Percentiles rank a stretch among this genome's conserved stretches.
phyloP scores from a whole-genome alignment of 1,140 invertebrate species.

The Aphidius gifuensis region DNA sequence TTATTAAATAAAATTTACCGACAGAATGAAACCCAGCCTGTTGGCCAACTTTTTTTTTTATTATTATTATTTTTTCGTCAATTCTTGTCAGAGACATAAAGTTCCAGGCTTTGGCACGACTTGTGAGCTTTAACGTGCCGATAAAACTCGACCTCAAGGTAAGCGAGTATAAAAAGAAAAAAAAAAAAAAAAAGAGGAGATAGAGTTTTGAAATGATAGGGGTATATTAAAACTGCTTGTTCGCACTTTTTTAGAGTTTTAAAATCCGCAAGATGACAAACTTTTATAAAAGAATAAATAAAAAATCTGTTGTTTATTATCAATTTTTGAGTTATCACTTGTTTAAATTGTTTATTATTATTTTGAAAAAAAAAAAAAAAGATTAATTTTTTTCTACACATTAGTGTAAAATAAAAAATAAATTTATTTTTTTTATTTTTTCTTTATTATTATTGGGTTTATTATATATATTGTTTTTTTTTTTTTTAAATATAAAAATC shows the following conservation, averaged over 20 bases:
- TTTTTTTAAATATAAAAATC: constrained; percentile 16
- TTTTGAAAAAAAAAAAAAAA: not conserved
- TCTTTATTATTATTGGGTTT: too few species aligned
- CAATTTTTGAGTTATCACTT: too few species aligned
- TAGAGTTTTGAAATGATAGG: too few species aligned
- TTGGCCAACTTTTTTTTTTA: constrained; percentile 15
- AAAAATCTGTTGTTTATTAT: too few species aligned
- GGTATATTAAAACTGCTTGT: not conserved
- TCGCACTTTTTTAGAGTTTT: not conserved
- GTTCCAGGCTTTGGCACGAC: constrained; percentile 6
- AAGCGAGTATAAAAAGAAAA: not conserved
- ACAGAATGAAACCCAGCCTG: constrained; percentile 9
- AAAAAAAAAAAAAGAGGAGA: not conserved
- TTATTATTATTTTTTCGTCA: not conserved
- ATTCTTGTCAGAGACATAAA: not conserved
- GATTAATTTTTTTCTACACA: not conserved
- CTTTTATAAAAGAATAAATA: too few species aligned
- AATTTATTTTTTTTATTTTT: not conserved
- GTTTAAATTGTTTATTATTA: too few species aligned
- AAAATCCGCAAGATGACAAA: too few species aligned
- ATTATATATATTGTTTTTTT: constrained; percentile 1
- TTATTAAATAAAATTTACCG: constrained; percentile 13
- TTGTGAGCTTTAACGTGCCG: constrained; percentile 17
- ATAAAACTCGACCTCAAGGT: constrained; percentile 9
- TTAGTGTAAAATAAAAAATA: too few species aligned